Evolutionary conservation across 2,797 vertebrate species (phyloP).

Genomic region (Morelia viridis): DNA sequence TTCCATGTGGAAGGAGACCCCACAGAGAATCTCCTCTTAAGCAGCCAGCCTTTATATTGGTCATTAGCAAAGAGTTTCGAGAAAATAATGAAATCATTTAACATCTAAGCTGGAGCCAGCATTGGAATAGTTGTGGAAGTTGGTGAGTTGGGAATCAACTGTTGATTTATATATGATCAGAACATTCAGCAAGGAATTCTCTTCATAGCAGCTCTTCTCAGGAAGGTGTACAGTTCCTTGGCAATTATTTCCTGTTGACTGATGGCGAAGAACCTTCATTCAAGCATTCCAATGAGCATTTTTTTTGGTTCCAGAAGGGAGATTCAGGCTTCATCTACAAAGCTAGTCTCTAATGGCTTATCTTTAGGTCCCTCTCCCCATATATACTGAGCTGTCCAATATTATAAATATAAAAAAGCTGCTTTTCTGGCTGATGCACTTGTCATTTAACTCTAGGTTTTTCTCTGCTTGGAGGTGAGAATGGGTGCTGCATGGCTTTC

Average conservation of each 20-base stretch:
- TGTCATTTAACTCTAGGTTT: not conserved
- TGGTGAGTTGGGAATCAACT: not conserved
- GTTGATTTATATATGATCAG: not conserved
- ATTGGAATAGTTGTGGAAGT: not conserved
- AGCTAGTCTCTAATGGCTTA: not conserved
- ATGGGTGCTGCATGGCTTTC: not conserved
- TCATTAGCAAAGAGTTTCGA: not conserved
- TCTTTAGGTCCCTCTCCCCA: not conserved
- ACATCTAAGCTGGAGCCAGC: not conserved
- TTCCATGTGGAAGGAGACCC: not conserved
- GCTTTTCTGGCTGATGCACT: not conserved
- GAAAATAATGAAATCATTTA: not conserved
- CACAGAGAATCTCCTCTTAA: not conserved
- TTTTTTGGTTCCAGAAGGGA: not conserved
- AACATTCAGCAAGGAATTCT: not conserved
- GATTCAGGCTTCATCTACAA: not conserved
- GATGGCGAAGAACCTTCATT: not conserved
- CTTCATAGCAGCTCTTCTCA: not conserved
- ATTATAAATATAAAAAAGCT: not conserved
- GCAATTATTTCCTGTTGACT: not conserved
- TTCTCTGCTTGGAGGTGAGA: not conserved
- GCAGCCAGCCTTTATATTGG: not conserved
- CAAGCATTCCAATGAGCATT: not conserved
- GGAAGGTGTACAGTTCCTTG: not conserved
- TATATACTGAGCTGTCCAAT: not conserved